Percentiles rank a stretch among this genome's conserved stretches.
Evolutionary conservation across 2,888 invertebrate species (phyloP).

Genomic region (Slavum lentiscoides): DNA sequence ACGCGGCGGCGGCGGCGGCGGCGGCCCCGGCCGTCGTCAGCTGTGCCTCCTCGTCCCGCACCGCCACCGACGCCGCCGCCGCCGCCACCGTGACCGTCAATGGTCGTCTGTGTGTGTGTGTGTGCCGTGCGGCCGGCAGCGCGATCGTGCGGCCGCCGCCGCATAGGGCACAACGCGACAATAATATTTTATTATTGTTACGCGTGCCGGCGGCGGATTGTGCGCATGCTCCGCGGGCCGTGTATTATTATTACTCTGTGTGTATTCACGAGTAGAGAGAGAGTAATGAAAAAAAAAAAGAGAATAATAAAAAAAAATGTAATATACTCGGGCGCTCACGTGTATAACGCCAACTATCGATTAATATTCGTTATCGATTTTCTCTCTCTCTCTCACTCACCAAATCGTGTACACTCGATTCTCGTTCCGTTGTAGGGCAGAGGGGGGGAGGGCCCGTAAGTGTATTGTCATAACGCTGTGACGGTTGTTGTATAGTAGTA

Average conservation of each 20-base stretch:
- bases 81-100: constrained; percentile 24
- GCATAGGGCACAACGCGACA: constrained; percentile 38
- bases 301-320: neutral
- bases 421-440: too few species aligned
- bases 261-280: constrained; percentile 6
- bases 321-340: neutral
- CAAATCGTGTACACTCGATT: neutral
- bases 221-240: constrained; percentile 30
- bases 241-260: too few species aligned
- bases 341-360: constrained; percentile 34
- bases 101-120: neutral
- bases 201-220: neutral
- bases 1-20: neutral
- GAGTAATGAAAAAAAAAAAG: neutral
- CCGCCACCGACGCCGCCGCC: constrained; percentile 6
- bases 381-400: neutral
- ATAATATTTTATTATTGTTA: constrained; percentile 21
- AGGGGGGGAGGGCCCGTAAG: too few species aligned
- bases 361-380: constrained; percentile 35
- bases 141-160: constrained; percentile 20
- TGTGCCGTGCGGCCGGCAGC: neutral
- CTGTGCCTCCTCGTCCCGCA: constrained; percentile 1
- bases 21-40: constrained; percentile 35
- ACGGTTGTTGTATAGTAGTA: too few species aligned
- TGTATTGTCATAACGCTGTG: neutral